Base-by-base conservation (phyloP, 2,113 vertebrate species). In the Ictalurus furcatus region DNA sequence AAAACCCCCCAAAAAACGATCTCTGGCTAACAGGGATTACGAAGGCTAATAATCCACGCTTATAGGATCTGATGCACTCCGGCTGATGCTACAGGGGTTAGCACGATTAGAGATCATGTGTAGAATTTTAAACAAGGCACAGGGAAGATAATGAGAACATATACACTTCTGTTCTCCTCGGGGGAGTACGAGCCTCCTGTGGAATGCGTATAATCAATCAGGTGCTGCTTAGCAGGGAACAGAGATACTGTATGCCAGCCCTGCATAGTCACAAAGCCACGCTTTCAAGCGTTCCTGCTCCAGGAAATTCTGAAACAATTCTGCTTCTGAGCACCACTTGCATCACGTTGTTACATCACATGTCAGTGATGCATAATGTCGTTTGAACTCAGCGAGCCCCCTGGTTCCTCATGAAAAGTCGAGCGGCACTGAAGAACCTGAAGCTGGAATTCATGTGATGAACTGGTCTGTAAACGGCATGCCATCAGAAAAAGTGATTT, bases 111-210 rank as follows among this genome's bases (percentile, higher is more conserved):
- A 85, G 82, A 48, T 76, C 84, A 85, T 87, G 85, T 81, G 63
- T 74, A 89, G 91, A 90, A 74, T 90, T 86, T 82, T 88, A 85
- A 89, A 83, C 78, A 90, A 87, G 73, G 40, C 85, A 63, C 84
- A 48, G 78, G 81, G 78, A 89, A 78, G 88, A 92, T 88, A 92
- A 90, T 89, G 88, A 89, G 89, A 73, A 88, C 63, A 6, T 88
- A 85, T 85, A 73, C 34, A 73, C 16, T 76, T 48, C 58, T 85
- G 82, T 44, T 81, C 63, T 88, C 80, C 65, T 85, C 30, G 67
- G 84, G 87, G 86, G 78, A 79, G 76, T 79, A 79, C 0, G 84
- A 71, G 52, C 80, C 52, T 40, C 25, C 34, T 71, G 30, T 58
- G 65, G 54, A 88, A 87, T 87, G 80, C 58, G 67, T 87, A 84